Conservation (phyloP, 2,888 invertebrate species). For the Napeogenes sylphis region DNA sequence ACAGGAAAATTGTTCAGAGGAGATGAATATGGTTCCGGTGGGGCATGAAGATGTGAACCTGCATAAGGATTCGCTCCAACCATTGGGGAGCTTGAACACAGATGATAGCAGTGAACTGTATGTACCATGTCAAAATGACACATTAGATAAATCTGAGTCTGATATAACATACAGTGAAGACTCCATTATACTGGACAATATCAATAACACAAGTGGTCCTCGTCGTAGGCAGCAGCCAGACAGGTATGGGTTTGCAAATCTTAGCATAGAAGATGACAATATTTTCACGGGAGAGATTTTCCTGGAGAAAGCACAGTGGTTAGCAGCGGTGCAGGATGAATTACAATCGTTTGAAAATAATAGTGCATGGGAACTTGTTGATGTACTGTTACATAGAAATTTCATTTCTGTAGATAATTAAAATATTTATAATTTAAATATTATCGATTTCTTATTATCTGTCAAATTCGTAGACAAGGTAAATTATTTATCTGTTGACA, state of each 20-base stretch:
- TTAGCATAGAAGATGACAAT: not conserved
- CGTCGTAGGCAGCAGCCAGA: not conserved
- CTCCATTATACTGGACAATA: constrained; percentile 17
- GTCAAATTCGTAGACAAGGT: too few species aligned
- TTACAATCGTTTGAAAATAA: constrained; percentile 17
- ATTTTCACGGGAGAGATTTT: constrained; percentile 7
- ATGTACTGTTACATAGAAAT: too few species aligned
- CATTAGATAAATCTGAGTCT: too few species aligned
- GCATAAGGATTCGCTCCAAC: constrained; percentile 17
- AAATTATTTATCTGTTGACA: too few species aligned
- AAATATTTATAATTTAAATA: too few species aligned
- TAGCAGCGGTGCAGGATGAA: constrained; percentile 24
- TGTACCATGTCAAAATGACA: too few species aligned
- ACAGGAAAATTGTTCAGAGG: constrained; percentile 22
- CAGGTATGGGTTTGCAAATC: too few species aligned
- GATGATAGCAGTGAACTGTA: too few species aligned
- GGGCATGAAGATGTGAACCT: constrained; percentile 27
- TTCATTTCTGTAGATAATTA: too few species aligned
- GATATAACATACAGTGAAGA: constrained; percentile 19
- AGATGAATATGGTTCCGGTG: constrained; percentile 32
- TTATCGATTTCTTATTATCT: too few species aligned
- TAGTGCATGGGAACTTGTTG: constrained; percentile 22
- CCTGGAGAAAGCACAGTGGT: constrained; percentile 26
- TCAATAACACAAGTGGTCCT: constrained; percentile 16
- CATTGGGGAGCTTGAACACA: too few species aligned